Evolutionary conservation across 2,888 invertebrate genomes (phyloP), one percentile per base, ranked within the genome.

Genomic region (Chalcosyrphus nemorum): DNA sequence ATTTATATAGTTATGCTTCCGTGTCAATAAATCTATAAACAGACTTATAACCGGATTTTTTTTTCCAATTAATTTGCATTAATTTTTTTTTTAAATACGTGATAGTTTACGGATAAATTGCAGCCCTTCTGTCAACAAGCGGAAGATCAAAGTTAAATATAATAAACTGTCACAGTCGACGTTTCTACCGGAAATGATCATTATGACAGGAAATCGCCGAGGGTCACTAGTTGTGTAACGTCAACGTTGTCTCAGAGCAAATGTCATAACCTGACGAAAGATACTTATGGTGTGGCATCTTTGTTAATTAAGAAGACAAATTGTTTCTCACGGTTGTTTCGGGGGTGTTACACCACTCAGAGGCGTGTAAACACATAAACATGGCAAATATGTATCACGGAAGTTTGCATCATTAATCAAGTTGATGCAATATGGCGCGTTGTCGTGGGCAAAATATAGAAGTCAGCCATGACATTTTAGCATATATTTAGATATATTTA

Each of bases 31-130:
- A 63, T 63, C 32, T 35, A 32, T 17, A 45, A 32, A 45, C 61
- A 65, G 7, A 19, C 24, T 15, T 32, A 35, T 35, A 75, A 75
- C 75, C 75, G 75, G 75, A 57, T 57, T 76, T n/a, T n/a, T n/a
- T n/a, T n/a, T n/a, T 52, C 32, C 21, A 56, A 45, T 17, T 38
- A 35, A 56, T 65, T 65, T 15, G 27, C 56, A 45, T 45, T 56
- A 5, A 13, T 13, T 56, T 63, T n/a, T 9, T 59, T 19, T 61
- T 15, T 57, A 27, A 38, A 32, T 71, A 21, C 11, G n/a, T 11
- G 24, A 41, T 52, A 17, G 29, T 19, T 15, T 17, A 15, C 15
- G 43, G 17, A 11, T 17, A 29, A 29, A 17, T 27, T 17, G 27
- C 24, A 29, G 27, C 63, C 63, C 54, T 74, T 63, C 68, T 15